Evolutionary conservation across 2,797 vertebrate genomes (phyloP).

Genomic region (Knipowitschia caucasica): DNA sequence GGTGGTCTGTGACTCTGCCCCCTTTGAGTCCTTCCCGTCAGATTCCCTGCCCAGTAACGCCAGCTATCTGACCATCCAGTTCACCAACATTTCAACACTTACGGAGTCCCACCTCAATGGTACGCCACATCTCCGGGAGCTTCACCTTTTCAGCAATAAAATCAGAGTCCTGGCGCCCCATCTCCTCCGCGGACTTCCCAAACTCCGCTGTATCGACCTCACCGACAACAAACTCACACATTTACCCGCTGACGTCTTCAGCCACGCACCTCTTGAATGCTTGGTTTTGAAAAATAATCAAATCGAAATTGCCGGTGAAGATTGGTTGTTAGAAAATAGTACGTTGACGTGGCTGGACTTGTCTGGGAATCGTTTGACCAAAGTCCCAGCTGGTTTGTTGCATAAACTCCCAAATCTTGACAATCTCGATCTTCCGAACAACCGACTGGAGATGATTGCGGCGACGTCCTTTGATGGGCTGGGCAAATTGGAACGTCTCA

Average conservation of each 20-base stretch:
- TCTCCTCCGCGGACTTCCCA: conserved; percentile 63
- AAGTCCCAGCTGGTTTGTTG: conserved; percentile 45
- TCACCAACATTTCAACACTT: conserved; percentile 68
- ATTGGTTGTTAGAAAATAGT: conserved; percentile 61
- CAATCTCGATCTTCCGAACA: conserved; percentile 64
- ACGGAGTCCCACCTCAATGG: conserved; percentile 49
- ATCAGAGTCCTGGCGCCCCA: conserved; percentile 59
- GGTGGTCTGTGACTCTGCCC: conserved; percentile 61
- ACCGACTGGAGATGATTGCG: conserved; percentile 55
- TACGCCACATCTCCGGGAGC: conserved; percentile 51
- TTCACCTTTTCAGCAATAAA: conserved; percentile 66
- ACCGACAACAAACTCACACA: conserved; percentile 60
- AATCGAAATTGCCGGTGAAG: conserved; percentile 30
- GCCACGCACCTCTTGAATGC: conserved; percentile 55
- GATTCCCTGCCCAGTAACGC: conserved; percentile 56
- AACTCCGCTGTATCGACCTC: conserved; percentile 66
- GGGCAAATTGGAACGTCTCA: conserved; percentile 63
- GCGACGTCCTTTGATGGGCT: conserved; percentile 36
- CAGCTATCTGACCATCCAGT: conserved; percentile 64
- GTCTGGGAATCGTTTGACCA: conserved; percentile 58
- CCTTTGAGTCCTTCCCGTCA: conserved; percentile 57
- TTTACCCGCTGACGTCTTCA: conserved; percentile 60
- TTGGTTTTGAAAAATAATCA: conserved; percentile 70
- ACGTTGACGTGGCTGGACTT: conserved; percentile 69
- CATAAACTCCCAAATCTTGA: conserved; percentile 55